Percentiles rank a stretch among this genome's conserved stretches.
phyloP scores from a whole-genome alignment of 2,113 vertebrate species.

The Mionectes macconnelli region DNA sequence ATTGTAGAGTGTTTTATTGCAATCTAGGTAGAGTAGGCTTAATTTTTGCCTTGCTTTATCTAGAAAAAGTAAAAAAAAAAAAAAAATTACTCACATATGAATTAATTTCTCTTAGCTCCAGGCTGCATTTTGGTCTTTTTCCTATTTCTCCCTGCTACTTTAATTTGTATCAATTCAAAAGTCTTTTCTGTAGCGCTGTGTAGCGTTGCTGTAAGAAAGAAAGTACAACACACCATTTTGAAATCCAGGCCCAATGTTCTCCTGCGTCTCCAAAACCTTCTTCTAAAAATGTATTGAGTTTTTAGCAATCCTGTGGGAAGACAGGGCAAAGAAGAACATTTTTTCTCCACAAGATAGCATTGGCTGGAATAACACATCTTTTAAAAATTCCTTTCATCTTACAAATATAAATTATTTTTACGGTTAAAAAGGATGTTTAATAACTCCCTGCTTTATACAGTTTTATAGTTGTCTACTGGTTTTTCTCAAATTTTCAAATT shows the following conservation, averaged over 20 bases:
- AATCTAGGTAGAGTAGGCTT: not conserved
- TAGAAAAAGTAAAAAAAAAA: not conserved
- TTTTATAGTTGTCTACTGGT: constrained; percentile 36
- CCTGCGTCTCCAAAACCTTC: not conserved
- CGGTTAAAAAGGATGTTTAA: constrained; percentile 31
- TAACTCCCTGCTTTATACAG: constrained; percentile 39
- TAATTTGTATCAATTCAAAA: not conserved
- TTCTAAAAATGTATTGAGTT: constrained; percentile 17
- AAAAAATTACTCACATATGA: not conserved
- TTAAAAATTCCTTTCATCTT: constrained; percentile 45
- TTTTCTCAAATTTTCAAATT: constrained; percentile 65
- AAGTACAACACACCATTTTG: not conserved
- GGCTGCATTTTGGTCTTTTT: not conserved
- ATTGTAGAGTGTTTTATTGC: not conserved
- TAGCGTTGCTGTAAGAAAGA: not conserved
- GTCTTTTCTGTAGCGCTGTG: not conserved
- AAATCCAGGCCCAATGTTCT: not conserved
- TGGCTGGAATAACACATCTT: constrained; percentile 19
- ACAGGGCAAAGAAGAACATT: constrained; percentile 7
- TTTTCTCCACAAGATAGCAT: not conserved
- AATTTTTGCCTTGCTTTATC: not conserved
- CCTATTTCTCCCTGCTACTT: not conserved
- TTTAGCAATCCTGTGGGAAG: constrained; percentile 42
- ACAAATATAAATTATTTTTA: constrained; percentile 57
- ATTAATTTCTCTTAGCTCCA: not conserved